These are phyloP conservation scores for Siniperca obscura DNA, from an alignment of 2,797 vertebrate genomes.

Conservation along the genomic window DNA sequence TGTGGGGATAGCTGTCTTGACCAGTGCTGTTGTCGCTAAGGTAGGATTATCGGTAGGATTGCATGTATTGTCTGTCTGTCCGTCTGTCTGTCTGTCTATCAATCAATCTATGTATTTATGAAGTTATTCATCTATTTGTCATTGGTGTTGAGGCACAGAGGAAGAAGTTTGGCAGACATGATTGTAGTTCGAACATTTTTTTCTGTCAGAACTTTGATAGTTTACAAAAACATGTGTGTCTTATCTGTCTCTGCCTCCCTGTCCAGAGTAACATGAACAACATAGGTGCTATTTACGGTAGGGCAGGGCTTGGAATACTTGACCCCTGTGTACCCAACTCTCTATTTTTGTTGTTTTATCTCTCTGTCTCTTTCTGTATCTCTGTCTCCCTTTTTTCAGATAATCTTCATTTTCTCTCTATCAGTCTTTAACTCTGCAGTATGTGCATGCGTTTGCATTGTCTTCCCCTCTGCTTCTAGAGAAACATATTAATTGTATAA, in stretches of 20 bases:
- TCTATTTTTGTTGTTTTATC: not conserved
- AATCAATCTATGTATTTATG: too few species aligned
- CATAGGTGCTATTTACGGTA: slow-evolving; percentile 13
- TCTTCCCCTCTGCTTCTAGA: not conserved
- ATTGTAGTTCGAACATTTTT: too few species aligned
- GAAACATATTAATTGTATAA: not conserved
- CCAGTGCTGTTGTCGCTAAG: slow-evolving; percentile 82
- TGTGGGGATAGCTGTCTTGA: slow-evolving; percentile 82
- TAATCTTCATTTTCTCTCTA: slow-evolving; percentile 10
- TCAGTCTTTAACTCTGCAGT: slow-evolving; percentile 14
- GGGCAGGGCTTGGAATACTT: not conserved
- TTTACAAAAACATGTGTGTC: too few species aligned
- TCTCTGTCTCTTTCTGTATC: not conserved
- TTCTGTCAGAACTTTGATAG: too few species aligned
- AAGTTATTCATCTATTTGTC: not conserved
- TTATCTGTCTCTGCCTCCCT: not conserved
- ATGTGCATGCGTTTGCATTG: not conserved
- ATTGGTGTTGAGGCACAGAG: not conserved
- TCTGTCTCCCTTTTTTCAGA: not conserved
- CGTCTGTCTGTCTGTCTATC: not conserved
- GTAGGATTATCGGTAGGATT: slow-evolving; percentile 54
- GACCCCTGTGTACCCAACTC: slow-evolving; percentile 13
- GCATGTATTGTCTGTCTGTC: not conserved
- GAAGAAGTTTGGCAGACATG: not conserved
- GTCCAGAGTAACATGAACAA: slow-evolving; percentile 4